Base-by-base conservation (phyloP, 2,113 vertebrate species). In the Leucosticte australis region DNA sequence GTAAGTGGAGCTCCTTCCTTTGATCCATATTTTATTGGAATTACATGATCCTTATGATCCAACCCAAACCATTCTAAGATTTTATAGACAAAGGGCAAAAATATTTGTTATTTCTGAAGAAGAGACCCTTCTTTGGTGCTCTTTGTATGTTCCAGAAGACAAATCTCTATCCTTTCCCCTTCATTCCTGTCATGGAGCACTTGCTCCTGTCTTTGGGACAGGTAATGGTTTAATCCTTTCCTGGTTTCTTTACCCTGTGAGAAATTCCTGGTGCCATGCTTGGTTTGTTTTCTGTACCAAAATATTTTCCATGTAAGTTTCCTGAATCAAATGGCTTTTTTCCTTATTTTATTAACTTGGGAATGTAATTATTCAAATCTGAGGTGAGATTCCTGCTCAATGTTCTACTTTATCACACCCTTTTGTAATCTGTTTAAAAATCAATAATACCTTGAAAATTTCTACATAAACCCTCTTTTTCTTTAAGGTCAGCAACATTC, bases 401-500 rank as follows among this genome's bases (percentile, higher is more conserved):
- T n/a, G n/a, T 44, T 68, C 26, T 79, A 2, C 30, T 59, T 65
- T 16, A 37, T 62, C 53, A 46, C 18, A 47, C 3, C 17, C 33
- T 80, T 7, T 70, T 33, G 5, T 60, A 30, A 28, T 53, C n/a
- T 85, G 9, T 7, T 53, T 24, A 67, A 59, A 83, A 80, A 75
- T 47, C 4, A 30, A 18, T 64, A 69, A 7, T 3, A 10, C 7
- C 33, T 56, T 59, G 26, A 21, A 63, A 92, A 81, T 23, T 15
- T 13, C 37, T 85, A 60, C 16, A 42, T 50, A 68, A 92, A 80
- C 20, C 10, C 44, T 87, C 44, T 1, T 82, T 94, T 82, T 90
- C 55, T 96, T 97, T 63, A 91, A 99, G 99, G 99, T 99, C 99
- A 67, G 95, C 98, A 12, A 97, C 97, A 84, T 99, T 99, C 98